Percentiles rank a stretch among this genome's conserved stretches.
Evolutionary conservation across 2,113 vertebrate species (phyloP).

Genomic region (Australoheros scitulus): DNA sequence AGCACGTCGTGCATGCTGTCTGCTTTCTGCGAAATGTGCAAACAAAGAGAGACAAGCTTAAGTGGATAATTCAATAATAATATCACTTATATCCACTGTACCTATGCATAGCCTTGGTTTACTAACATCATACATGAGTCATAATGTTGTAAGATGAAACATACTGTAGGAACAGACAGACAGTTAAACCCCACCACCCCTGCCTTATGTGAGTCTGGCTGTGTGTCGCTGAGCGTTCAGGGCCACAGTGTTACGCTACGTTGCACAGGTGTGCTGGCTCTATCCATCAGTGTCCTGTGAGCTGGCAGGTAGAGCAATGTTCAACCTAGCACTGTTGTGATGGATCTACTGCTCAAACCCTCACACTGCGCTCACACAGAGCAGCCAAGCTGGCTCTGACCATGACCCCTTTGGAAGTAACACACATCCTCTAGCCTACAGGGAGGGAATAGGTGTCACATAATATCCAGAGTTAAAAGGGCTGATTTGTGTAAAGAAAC

Average conservation of each 20-base stretch:
- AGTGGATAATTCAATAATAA: background rate
- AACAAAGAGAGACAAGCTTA: slow-evolving; percentile 5
- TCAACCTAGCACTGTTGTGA: slow-evolving; percentile 66
- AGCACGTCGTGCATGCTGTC: slow-evolving; percentile 93
- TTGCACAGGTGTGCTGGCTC: slow-evolving; percentile 70
- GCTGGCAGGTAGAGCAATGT: slow-evolving; percentile 71
- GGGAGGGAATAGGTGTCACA: slow-evolving; percentile 41
- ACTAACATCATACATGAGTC: slow-evolving; percentile 19
- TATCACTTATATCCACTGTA: background rate
- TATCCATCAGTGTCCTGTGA: slow-evolving; percentile 76
- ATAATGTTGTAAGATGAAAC: slow-evolving; percentile 23
- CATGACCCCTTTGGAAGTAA: slow-evolving; percentile 70
- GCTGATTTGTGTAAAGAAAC: slow-evolving; percentile 51
- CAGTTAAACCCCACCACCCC: background rate
- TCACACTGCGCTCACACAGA: slow-evolving; percentile 60
- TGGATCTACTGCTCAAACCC: slow-evolving; percentile 72
- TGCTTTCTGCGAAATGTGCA: slow-evolving; percentile 81
- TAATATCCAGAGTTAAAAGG: slow-evolving; percentile 39
- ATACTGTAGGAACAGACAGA: background rate
- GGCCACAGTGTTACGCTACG: slow-evolving; percentile 56
- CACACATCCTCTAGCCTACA: slow-evolving; percentile 51
- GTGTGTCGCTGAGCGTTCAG: slow-evolving; percentile 61
- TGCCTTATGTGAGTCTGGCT: slow-evolving; percentile 46
- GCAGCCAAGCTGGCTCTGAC: slow-evolving; percentile 65
- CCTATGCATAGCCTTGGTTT: slow-evolving; percentile 14